These are phyloP conservation scores for Mugil cephalus DNA, from an alignment of 2,113 vertebrate genomes.

Conservation along the genomic window DNA sequence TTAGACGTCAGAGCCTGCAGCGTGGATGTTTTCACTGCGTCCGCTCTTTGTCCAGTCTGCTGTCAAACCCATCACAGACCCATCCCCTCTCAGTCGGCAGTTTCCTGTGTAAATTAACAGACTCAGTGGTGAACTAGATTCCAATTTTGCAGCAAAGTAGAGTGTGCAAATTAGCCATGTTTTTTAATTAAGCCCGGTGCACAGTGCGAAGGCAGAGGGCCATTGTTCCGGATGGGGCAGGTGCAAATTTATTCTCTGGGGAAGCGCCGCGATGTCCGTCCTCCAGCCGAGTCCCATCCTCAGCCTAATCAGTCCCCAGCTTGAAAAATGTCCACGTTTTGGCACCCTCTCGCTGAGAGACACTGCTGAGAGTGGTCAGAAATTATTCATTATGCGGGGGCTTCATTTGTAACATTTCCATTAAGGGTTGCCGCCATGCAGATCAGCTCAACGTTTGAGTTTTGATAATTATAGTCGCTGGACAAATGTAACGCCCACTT, in stretches of 20 bases:
- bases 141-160: constrained; percentile 91
- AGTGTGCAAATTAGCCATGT: constrained; percentile 97
- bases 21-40: constrained; percentile 63
- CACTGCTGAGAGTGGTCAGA: constrained; percentile 90
- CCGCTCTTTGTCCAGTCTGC: constrained; percentile 85
- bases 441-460: constrained; percentile 86
- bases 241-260: constrained; percentile 95
- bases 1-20: constrained; percentile 23
- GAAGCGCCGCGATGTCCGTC: constrained; percentile 87
- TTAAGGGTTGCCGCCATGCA: constrained; percentile 86
- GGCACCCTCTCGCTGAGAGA: constrained; percentile 88
- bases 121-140: constrained; percentile 97
- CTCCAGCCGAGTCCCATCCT: constrained; percentile 91
- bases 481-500: constrained; percentile 80
- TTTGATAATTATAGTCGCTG: constrained; percentile 88
- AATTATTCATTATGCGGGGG: constrained; percentile 93
- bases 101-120: constrained; percentile 98
- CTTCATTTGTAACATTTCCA: constrained; percentile 95
- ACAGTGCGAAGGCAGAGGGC: constrained; percentile 82
- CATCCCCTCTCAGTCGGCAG: constrained; percentile 89
- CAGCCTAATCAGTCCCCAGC: constrained; percentile 91
- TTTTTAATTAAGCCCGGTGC: constrained; percentile 96
- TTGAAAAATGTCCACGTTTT: constrained; percentile 90
- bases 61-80: constrained; percentile 88
- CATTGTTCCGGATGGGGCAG: constrained; percentile 87